phyloP scores from a whole-genome alignment of 1,140 invertebrate genomes.

The Acyrthosiphon pisum region DNA sequence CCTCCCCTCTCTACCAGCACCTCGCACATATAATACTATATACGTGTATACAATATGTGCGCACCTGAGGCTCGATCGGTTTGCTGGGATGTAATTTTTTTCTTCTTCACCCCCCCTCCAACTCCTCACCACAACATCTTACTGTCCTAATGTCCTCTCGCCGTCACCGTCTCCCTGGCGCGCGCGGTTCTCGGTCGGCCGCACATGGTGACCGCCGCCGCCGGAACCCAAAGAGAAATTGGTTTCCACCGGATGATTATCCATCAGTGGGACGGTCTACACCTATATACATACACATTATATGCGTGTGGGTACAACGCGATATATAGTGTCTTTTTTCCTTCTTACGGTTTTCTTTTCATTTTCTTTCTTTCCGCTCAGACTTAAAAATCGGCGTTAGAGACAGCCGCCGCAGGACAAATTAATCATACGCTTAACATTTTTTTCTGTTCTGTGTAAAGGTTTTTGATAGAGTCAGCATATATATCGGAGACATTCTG shows the following conservation, averaged over 20 bases:
- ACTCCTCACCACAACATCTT: neutral
- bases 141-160: neutral
- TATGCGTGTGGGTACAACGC: neutral
- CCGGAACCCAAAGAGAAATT: constrained; percentile 23
- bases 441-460: neutral
- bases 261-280: neutral
- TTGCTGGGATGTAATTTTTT: constrained; percentile 2
- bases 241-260: constrained; percentile 38
- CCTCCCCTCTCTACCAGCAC: too few relatives aligned
- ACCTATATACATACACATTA: neutral
- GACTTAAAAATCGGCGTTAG: neutral
- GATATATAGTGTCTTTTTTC: constrained; percentile 2
- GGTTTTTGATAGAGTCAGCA: neutral
- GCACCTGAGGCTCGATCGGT: constrained; percentile 46
- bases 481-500: neutral
- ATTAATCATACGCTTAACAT: constrained; percentile 17
- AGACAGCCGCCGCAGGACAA: neutral
- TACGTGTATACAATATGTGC: neutral
- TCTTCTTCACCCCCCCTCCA: neutral
- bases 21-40: neutral
- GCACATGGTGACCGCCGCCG: neutral
- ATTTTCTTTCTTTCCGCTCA: neutral
- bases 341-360: neutral
- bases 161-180: neutral
- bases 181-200: neutral